These are phyloP conservation scores for Philhelius pedissequus DNA, from an alignment of 2,888 invertebrate genomes.

Conservation along the genomic window DNA sequence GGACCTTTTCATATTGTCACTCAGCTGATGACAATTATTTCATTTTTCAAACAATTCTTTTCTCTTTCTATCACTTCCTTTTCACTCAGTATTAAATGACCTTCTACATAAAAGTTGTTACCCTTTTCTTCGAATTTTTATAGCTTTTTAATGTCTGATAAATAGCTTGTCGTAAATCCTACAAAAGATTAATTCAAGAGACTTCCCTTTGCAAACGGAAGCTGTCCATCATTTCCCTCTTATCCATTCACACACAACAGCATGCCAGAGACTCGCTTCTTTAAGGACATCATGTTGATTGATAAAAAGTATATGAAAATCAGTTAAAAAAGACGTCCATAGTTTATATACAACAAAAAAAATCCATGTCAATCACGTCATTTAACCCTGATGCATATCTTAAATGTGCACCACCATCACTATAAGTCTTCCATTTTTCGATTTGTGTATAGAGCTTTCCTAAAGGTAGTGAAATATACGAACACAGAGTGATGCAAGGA, in stretches of 20 bases:
- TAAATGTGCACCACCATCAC: slow-evolving; percentile 19
- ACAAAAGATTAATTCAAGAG: slow-evolving; percentile 2
- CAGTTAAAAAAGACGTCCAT: slow-evolving; percentile 33
- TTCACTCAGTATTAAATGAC: background rate
- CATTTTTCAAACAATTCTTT: no score
- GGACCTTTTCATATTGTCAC: no score
- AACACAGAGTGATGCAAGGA: background rate
- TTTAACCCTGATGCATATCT: slow-evolving; percentile 61
- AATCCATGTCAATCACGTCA: slow-evolving; percentile 54
- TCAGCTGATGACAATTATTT: no score
- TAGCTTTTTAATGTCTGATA: slow-evolving; percentile 15
- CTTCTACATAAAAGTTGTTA: background rate
- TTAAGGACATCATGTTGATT: background rate
- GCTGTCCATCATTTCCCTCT: slow-evolving; percentile 17
- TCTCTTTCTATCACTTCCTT: background rate
- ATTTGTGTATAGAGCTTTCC: background rate
- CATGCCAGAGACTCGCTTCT: background rate
- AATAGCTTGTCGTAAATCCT: slow-evolving; percentile 8
- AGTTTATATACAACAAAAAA: slow-evolving; percentile 42
- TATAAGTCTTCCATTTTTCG: background rate
- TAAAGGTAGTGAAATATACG: background rate
- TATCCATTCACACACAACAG: background rate
- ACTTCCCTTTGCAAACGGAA: slow-evolving; percentile 28
- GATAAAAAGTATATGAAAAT: slow-evolving; percentile 23
- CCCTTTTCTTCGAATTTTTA: slow-evolving; percentile 7